Evolutionary conservation across 1,140 invertebrate species (phyloP).

Genomic region (Cherax quadricarinatus): DNA sequence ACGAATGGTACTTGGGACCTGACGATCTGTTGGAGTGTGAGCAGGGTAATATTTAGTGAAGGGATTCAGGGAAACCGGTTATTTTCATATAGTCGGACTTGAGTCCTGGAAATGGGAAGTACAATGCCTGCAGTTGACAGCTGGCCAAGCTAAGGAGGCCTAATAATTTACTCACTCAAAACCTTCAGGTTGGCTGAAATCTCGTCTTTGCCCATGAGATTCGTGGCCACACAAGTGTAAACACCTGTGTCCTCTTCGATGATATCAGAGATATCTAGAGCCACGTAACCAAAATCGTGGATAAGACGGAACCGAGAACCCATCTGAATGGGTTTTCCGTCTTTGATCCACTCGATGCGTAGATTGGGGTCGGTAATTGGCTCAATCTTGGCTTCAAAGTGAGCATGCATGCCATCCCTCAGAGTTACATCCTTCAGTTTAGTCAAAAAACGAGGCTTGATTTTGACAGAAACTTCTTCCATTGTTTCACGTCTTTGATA

Average conservation of each 20-base stretch:
- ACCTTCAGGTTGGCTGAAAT: slow-evolving; percentile 68
- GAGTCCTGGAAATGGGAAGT: no score
- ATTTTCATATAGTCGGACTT: no score
- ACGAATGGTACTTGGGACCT: no score
- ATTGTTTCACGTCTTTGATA: slow-evolving; percentile 89
- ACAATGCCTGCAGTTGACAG: no score
- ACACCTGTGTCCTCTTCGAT: slow-evolving; percentile 95
- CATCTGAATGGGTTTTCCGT: slow-evolving; percentile 90
- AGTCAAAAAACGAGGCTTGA: slow-evolving; percentile 89
- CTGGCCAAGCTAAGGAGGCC: background rate
- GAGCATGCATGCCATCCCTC: slow-evolving; percentile 93
- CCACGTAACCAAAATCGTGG: slow-evolving; percentile 97
- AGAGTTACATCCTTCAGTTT: slow-evolving; percentile 87
- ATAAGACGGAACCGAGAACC: slow-evolving; percentile 85
- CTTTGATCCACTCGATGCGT: slow-evolving; percentile 96
- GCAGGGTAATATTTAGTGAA: no score
- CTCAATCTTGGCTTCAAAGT: slow-evolving; percentile 98
- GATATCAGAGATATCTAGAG: slow-evolving; percentile 91
- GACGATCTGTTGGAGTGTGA: no score
- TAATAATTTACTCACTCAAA: slow-evolving; percentile 69
- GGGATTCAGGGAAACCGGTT: no score
- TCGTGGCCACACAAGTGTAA: slow-evolving; percentile 95
- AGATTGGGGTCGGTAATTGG: slow-evolving; percentile 96
- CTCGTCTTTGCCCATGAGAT: slow-evolving; percentile 83
- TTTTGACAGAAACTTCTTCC: slow-evolving; percentile 86